Conservation (phyloP, 2,797 vertebrate genomes). For the Pseudotriccus pelzelni region DNA sequence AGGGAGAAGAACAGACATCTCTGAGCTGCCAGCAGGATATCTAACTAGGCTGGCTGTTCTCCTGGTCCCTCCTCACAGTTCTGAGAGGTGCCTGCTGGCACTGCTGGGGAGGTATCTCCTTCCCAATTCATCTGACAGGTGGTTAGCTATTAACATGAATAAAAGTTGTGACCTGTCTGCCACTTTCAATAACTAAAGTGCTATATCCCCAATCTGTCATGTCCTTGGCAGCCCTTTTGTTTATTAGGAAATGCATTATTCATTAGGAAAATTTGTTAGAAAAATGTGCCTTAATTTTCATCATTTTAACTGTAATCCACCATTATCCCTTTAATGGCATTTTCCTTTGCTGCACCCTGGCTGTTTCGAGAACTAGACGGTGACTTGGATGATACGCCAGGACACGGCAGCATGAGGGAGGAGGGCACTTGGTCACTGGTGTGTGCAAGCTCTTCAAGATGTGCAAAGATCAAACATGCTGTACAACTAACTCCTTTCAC, state of each 20-base stretch:
- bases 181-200: slow-evolving; percentile 56
- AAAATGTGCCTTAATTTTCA: slow-evolving; percentile 43
- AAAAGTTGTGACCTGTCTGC: slow-evolving; percentile 63
- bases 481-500: not conserved
- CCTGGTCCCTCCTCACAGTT: not conserved
- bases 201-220: slow-evolving; percentile 53
- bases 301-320: not conserved
- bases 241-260: slow-evolving; percentile 65
- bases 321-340: not conserved
- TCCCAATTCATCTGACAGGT: slow-evolving; percentile 56
- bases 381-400: not conserved
- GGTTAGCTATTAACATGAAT: slow-evolving; percentile 59
- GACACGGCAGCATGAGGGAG: not conserved
- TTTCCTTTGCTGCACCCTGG: not conserved
- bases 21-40: not conserved
- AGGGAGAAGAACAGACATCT: not conserved
- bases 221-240: slow-evolving; percentile 64
- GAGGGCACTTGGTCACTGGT: not conserved
- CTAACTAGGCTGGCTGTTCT: not conserved
- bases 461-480: not conserved
- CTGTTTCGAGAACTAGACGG: not conserved
- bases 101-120: slow-evolving; percentile 8
- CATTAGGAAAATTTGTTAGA: slow-evolving; percentile 37
- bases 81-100: slow-evolving; percentile 27
- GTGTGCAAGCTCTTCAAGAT: not conserved